Evolutionary conservation across 1,140 invertebrate species (phyloP).

Genomic region (Aphelinus atriplicis): DNA sequence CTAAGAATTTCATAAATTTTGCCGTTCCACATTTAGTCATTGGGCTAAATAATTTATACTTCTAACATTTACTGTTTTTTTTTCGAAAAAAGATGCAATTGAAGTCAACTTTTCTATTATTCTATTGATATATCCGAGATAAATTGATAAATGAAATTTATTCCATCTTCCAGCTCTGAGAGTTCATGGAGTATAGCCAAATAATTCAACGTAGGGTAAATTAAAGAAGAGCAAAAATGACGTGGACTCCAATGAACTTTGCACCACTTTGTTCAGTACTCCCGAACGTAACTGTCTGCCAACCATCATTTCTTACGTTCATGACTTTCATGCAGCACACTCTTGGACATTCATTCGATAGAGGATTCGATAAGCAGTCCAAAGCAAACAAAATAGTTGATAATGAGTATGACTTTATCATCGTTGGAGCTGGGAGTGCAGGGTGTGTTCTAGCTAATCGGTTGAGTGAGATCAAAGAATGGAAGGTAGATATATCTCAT

Average conservation of each 20-base stretch:
- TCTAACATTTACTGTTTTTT: too few species aligned
- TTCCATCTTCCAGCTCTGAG: too few species aligned
- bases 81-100: too few species aligned
- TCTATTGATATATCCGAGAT: too few species aligned
- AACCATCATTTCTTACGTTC: not conserved
- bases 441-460: constrained; percentile 28
- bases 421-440: constrained; percentile 21
- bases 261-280: not conserved
- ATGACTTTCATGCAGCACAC: not conserved
- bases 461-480: constrained; percentile 21
- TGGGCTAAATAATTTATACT: too few species aligned
- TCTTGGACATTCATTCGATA: constrained; percentile 3
- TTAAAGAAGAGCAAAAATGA: not conserved
- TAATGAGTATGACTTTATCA: constrained; percentile 25
- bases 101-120: too few species aligned
- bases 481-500: constrained; percentile 20
- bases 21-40: too few species aligned
- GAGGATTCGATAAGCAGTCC: not conserved
- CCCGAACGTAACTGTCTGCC: not conserved
- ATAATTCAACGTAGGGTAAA: not conserved
- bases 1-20: too few species aligned
- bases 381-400: not conserved
- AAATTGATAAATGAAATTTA: too few species aligned
- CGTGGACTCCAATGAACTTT: not conserved
- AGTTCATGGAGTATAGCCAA: too few species aligned